Evolutionary conservation across 2,113 vertebrate genomes (phyloP).

Genomic region (Epinephelus moara): DNA sequence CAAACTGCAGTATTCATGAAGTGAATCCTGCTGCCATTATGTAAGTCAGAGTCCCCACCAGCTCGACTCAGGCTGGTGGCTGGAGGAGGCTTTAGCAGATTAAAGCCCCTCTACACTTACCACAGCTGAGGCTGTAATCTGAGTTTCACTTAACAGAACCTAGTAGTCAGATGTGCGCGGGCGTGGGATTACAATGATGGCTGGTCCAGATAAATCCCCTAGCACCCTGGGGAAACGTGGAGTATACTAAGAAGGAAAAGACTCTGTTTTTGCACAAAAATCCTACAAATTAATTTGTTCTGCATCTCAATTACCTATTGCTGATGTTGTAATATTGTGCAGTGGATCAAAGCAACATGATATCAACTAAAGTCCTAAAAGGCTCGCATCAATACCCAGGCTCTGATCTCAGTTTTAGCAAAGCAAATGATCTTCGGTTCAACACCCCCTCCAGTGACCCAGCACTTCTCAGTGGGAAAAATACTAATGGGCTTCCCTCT

Average conservation of each 20-base stretch:
- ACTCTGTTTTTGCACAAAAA: neutral
- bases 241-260: neutral
- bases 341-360: slow-evolving; percentile 16
- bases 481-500: slow-evolving; percentile 43
- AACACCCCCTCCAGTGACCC: slow-evolving; percentile 30
- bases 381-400: slow-evolving; percentile 27
- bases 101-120: slow-evolving; percentile 62
- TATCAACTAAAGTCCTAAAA: slow-evolving; percentile 9
- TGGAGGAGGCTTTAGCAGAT: slow-evolving; percentile 69
- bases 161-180: slow-evolving; percentile 57
- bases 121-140: slow-evolving; percentile 66
- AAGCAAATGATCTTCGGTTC: slow-evolving; percentile 39
- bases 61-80: slow-evolving; percentile 27
- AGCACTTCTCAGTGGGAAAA: slow-evolving; percentile 11
- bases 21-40: slow-evolving; percentile 30
- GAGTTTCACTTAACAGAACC: slow-evolving; percentile 68
- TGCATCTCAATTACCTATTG: slow-evolving; percentile 10
- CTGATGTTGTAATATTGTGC: slow-evolving; percentile 4
- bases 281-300: neutral
- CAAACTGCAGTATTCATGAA: slow-evolving; percentile 25
- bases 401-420: slow-evolving; percentile 52
- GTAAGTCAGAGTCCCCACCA: slow-evolving; percentile 32
- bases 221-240: slow-evolving; percentile 6
- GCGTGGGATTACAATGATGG: slow-evolving; percentile 71
- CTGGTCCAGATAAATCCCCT: slow-evolving; percentile 66